Evolutionary conservation across 2,888 invertebrate genomes (phyloP), one percentile per base, ranked within the genome.

Genomic region (Mongoloraphidia duomilia): DNA sequence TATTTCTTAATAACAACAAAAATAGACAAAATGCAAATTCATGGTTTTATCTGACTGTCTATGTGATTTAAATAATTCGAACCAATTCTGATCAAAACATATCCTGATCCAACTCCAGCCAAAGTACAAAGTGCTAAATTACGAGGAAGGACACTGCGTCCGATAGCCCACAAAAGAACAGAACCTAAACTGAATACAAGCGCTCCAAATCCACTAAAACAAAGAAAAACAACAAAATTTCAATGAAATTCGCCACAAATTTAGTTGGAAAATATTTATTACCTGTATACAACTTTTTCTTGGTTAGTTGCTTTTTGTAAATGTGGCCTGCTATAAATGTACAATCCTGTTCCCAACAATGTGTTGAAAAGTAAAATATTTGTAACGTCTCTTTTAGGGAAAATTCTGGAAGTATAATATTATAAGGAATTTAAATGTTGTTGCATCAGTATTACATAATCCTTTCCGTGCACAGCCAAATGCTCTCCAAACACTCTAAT

Each of bases 111-210:
- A n/a, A 88, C 62, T 34, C 88, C 88, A 54, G 82, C 71, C 36
- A 79, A 57, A 34, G 82, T 79, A 55, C 83, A 80, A 26, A 84
- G 58, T 6, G 76, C 64, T 40, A 81, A 77, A 62, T 79, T 79
- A 55, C 80, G 75, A 1, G 88, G 87, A 42, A 92, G 70, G 37
- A 86, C 72, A 56, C 84, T 84, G 61, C 90, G 80, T 39, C 88
- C 68, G 37, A 93, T 81, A 9, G 93, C 93, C 87, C 92, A 92
- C 53, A 85, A 70, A 50, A 94, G 75, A 43, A 93, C 84, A 0
- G 92, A 91, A 11, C 94, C 93, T 62, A 94, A 79, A 55, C 89
- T 89, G 73, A 93, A 86, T 17, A 93, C 73, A 9, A 86, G 73
- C 41, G 89, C 82, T 46, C 87, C 86, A 51, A 84, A 71, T 40